A percentile compares a stretch with the other conserved stretches of the same genome.
Evolutionary conservation across 2,113 vertebrate species (phyloP).

Genomic region (Anarrhichthys ocellatus): DNA sequence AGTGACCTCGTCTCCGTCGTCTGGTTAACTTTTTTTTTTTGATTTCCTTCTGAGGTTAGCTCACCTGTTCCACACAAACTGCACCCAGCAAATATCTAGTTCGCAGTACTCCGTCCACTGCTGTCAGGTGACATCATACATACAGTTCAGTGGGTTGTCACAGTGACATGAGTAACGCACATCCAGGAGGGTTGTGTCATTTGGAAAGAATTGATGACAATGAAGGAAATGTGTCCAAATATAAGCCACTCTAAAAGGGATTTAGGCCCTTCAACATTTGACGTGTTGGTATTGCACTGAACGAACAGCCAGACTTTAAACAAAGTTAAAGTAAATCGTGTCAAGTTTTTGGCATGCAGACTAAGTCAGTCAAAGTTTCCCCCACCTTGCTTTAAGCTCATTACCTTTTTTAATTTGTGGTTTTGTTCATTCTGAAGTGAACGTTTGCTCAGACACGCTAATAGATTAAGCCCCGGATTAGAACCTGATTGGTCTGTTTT

Average conservation of each 20-base stretch:
- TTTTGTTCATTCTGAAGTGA: background rate
- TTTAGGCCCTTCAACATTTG: background rate
- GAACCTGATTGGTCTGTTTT: slow-evolving; percentile 39
- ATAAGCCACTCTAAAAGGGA: background rate
- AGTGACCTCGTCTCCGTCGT: background rate
- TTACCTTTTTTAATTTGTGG: background rate
- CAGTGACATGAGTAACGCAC: slow-evolving; percentile 20
- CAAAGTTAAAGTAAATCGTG: background rate
- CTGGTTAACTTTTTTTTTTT: background rate
- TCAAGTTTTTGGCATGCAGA: background rate
- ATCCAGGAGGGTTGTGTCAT: slow-evolving; percentile 18
- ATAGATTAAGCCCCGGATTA: slow-evolving; percentile 24
- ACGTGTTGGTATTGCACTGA: background rate
- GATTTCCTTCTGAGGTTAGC: background rate
- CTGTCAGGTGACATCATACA: slow-evolving; percentile 20
- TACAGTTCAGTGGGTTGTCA: slow-evolving; percentile 33
- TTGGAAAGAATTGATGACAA: slow-evolving; percentile 28
- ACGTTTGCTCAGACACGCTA: background rate
- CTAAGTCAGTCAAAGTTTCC: background rate
- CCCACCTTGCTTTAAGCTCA: background rate
- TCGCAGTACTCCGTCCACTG: background rate
- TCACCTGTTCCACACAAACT: slow-evolving; percentile 27
- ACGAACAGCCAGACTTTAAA: background rate
- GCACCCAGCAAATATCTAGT: background rate
- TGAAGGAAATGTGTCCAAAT: slow-evolving; percentile 22